Conservation (phyloP, 2,888 invertebrate genomes). For the Xylota sylvarum region DNA sequence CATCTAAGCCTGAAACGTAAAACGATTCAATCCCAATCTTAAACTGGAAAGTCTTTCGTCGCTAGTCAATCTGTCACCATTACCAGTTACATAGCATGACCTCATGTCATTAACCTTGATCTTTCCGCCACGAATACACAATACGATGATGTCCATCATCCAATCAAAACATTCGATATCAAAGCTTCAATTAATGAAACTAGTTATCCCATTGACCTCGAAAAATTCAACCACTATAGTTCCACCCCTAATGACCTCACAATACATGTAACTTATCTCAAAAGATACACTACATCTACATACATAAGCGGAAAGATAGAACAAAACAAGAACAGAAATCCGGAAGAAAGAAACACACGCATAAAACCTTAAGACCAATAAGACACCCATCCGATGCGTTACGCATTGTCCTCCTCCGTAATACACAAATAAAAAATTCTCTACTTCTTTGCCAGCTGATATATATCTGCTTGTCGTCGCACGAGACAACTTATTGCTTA, state of each 20-base stretch:
- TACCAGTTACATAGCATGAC: conserved; percentile 24
- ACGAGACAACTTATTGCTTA: conserved; percentile 33
- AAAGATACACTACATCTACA: conserved; percentile 17
- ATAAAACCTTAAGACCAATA: conserved; percentile 41
- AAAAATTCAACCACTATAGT: conserved; percentile 34
- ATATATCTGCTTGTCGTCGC: conserved; percentile 44
- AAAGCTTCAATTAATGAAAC: conserved; percentile 17
- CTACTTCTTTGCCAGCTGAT: conserved; percentile 43
- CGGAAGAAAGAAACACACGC: conserved; percentile 50
- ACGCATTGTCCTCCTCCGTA: conserved; percentile 70
- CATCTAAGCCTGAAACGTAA: too few relatives aligned
- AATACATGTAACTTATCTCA: background rate
- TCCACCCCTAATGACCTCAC: conserved; percentile 54
- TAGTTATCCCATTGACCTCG: conserved; percentile 44
- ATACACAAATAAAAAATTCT: conserved; percentile 8
- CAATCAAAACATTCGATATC: background rate
- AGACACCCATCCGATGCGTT: conserved; percentile 47
- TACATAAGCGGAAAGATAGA: conserved; percentile 6
- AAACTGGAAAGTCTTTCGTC: conserved; percentile 28
- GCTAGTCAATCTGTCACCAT: conserved; percentile 12
- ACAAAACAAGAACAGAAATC: conserved; percentile 45
- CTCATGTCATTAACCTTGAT: conserved; percentile 3
- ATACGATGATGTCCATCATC: too few relatives aligned
- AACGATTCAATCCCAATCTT: conserved; percentile 20
- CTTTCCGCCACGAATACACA: background rate